phyloP scores from a whole-genome alignment of 1,140 invertebrate species.

The Babylonia areolata region DNA sequence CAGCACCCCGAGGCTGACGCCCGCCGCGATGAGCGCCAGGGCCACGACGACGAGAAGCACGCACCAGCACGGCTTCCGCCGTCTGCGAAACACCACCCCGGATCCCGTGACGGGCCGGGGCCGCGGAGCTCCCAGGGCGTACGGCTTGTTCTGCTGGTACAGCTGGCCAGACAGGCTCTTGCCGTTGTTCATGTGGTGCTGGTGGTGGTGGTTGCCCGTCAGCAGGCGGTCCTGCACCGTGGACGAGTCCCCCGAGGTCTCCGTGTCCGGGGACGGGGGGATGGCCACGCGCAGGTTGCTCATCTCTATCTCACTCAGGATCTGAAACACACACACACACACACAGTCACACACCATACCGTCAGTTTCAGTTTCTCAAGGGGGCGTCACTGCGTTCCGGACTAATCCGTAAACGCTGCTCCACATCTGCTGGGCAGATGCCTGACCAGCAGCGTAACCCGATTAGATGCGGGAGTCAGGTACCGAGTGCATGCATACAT shows the following conservation, averaged over 20 bases:
- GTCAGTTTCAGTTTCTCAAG: no score
- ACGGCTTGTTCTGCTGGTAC: slow-evolving; percentile 36
- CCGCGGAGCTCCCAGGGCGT: slow-evolving; percentile 30
- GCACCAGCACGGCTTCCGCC: slow-evolving; percentile 42
- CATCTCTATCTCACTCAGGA: slow-evolving; percentile 49
- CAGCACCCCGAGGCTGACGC: slow-evolving; percentile 38
- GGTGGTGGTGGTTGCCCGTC: slow-evolving; percentile 37
- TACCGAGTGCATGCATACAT: no score
- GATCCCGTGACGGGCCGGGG: slow-evolving; percentile 31
- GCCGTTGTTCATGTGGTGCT: slow-evolving; percentile 27
- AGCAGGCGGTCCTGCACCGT: slow-evolving; percentile 49
- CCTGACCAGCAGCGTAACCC: no score
- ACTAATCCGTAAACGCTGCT: no score
- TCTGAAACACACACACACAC: slow-evolving; percentile 11
- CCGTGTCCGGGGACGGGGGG: slow-evolving; percentile 26
- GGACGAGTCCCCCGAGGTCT: slow-evolving; percentile 34
- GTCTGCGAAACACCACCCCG: slow-evolving; percentile 39
- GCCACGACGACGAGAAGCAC: slow-evolving; percentile 29
- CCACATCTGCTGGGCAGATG: no score
- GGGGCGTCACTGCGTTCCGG: no score
- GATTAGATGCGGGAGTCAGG: no score
- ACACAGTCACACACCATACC: not conserved
- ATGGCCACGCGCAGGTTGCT: slow-evolving; percentile 33
- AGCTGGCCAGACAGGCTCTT: slow-evolving; percentile 27
- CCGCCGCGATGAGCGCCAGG: slow-evolving; percentile 30